Evolutionary conservation across 2,113 vertebrate species (phyloP).

Genomic region (Seriola quinqueradiata): DNA sequence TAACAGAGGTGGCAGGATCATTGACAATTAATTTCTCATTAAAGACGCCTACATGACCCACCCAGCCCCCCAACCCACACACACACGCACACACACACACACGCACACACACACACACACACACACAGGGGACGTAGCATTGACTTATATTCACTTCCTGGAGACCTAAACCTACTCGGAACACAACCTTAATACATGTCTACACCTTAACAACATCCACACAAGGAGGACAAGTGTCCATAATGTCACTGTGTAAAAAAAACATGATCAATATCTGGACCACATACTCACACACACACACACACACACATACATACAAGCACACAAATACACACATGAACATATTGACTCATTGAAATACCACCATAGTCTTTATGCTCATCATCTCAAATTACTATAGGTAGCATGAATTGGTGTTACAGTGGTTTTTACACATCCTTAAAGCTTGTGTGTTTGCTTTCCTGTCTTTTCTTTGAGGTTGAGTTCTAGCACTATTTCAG

Average conservation of each 20-base stretch:
- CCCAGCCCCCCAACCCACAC: neutral
- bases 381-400: too few relatives aligned
- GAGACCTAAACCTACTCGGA: too few relatives aligned
- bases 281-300: too few relatives aligned
- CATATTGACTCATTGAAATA: too few relatives aligned
- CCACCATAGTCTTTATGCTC: too few relatives aligned
- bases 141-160: too few relatives aligned
- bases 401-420: too few relatives aligned
- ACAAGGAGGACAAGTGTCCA: neutral
- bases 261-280: too few relatives aligned
- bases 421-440: neutral
- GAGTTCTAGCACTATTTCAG: neutral
- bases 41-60: constrained; percentile 13
- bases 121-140: neutral
- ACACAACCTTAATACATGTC: too few relatives aligned
- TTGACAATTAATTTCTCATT: constrained; percentile 69
- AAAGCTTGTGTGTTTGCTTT: neutral
- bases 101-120: neutral
- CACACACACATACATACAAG: neutral
- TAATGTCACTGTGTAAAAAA: too few relatives aligned
- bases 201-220: too few relatives aligned
- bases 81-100: neutral
- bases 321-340: neutral
- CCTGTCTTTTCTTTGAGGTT: neutral
- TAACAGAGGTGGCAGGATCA: constrained; percentile 74